phyloP scores from a whole-genome alignment of 2,797 vertebrate genomes.

The Choloepus didactylus region DNA sequence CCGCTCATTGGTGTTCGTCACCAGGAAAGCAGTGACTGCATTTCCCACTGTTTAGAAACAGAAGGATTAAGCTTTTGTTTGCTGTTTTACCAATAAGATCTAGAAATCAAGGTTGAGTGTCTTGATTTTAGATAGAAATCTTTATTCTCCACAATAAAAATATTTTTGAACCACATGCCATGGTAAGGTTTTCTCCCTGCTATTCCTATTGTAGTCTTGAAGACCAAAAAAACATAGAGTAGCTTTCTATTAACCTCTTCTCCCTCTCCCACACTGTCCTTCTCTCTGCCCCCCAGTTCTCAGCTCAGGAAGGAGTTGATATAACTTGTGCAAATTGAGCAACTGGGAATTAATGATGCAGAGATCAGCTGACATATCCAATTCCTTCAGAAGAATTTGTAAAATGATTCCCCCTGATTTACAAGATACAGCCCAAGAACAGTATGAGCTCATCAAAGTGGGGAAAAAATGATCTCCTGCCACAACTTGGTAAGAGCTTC shows the following conservation, averaged over 20 bases:
- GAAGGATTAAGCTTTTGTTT: slow-evolving; percentile 41
- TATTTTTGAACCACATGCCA: neutral
- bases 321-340: slow-evolving; percentile 68
- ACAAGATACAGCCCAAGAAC: slow-evolving; percentile 50
- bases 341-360: slow-evolving; percentile 68
- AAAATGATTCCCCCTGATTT: slow-evolving; percentile 73
- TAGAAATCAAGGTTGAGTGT: slow-evolving; percentile 52
- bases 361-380: slow-evolving; percentile 68
- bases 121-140: slow-evolving; percentile 37
- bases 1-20: slow-evolving; percentile 39
- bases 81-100: slow-evolving; percentile 1
- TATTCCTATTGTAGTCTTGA: neutral
- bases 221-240: slow-evolving; percentile 22
- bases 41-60: slow-evolving; percentile 41
- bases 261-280: neutral
- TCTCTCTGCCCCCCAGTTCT: neutral
- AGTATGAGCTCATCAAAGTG: slow-evolving; percentile 55
- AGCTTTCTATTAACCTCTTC: slow-evolving; percentile 38
- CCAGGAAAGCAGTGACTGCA: slow-evolving; percentile 63
- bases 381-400: slow-evolving; percentile 62
- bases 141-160: neutral
- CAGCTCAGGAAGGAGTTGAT: slow-evolving; percentile 38
- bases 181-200: neutral
- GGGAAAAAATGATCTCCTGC: slow-evolving; percentile 52
- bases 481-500: slow-evolving; percentile 65